Evolutionary conservation across 2,113 vertebrate genomes (phyloP).

Genomic region (Scomber colias): DNA sequence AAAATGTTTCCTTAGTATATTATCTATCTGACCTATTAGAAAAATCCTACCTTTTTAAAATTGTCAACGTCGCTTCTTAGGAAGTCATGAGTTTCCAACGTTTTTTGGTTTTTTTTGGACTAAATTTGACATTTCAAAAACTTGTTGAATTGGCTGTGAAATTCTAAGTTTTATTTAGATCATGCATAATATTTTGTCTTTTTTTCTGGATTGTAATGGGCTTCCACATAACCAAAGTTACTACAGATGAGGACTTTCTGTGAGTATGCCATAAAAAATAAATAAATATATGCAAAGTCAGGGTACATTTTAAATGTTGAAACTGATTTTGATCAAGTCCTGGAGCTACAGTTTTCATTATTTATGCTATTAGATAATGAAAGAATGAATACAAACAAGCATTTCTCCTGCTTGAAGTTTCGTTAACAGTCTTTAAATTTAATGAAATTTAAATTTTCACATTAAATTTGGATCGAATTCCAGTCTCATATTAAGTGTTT

Average conservation of each 20-base stretch:
- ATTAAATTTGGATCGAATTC: not conserved
- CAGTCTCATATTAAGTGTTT: not conserved
- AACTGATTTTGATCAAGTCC: not conserved
- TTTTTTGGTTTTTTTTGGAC: too few species aligned
- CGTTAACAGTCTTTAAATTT: too few species aligned
- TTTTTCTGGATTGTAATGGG: not conserved
- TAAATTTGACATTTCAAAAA: too few species aligned
- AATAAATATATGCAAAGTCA: not conserved
- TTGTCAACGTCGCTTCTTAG: too few species aligned
- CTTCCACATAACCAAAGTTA: not conserved
- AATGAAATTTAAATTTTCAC: not conserved
- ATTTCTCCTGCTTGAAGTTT: too few species aligned
- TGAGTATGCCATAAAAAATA: too few species aligned
- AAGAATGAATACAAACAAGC: not conserved
- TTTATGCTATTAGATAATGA: constrained; percentile 18
- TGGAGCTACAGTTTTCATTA: constrained; percentile 1
- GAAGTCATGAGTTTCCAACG: too few species aligned
- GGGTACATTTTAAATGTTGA: not conserved
- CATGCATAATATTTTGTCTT: not conserved
- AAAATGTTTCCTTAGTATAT: too few species aligned
- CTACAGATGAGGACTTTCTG: not conserved
- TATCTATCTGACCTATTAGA: too few species aligned
- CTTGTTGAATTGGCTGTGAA: not conserved
- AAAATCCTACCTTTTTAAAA: too few species aligned
- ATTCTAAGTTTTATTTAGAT: not conserved